Conservation (phyloP, 1,140 invertebrate species). For the Apocrypta bakeri region DNA sequence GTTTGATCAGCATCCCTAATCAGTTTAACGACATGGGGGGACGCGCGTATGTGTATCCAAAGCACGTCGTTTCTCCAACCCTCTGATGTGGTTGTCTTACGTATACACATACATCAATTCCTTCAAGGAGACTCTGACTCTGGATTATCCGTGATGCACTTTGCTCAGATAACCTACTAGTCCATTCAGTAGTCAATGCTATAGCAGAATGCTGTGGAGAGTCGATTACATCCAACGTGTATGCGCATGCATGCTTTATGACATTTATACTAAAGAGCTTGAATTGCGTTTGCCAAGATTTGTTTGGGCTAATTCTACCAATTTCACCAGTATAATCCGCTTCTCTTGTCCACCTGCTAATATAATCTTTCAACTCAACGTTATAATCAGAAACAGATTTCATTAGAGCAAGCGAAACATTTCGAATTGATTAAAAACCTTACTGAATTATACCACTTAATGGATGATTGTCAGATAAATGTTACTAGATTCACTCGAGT, state of each 20-base stretch:
- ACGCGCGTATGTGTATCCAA: neutral
- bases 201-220: neutral
- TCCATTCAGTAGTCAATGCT: neutral
- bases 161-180: constrained; percentile 12
- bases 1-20: constrained; percentile 8
- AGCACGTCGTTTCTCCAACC: neutral
- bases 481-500: neutral
- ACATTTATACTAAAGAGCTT: neutral
- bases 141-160: constrained; percentile 22
- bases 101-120: no score
- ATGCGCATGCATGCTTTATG: constrained; percentile 1
- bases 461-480: neutral
- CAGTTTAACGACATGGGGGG: constrained; percentile 10
- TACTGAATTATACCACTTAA: neutral
- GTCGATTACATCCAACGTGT: neutral
- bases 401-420: no score
- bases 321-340: neutral
- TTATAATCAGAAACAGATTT: no score
- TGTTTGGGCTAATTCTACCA: neutral
- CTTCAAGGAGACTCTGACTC: neutral
- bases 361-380: no score
- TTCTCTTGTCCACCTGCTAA: neutral
- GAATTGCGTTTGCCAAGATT: neutral
- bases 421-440: neutral
- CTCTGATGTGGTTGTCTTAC: neutral